phyloP scores from a whole-genome alignment of 2,888 invertebrate species.

The Gandaritis pyraliata region DNA sequence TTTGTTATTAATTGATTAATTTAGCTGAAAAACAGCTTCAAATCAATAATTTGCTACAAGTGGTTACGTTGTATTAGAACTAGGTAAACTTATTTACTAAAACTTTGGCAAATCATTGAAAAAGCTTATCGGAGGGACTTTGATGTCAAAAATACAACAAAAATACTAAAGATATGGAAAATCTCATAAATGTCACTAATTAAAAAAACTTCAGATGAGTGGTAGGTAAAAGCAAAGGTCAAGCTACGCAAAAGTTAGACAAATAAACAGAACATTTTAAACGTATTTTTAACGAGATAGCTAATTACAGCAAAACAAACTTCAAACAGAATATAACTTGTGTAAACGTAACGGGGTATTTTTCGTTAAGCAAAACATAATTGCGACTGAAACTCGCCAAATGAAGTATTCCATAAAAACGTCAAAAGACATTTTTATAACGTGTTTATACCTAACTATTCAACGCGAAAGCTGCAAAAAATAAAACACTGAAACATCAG shows the following conservation, averaged over 20 bases:
- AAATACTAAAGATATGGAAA: too few species aligned
- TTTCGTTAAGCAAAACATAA: conserved; percentile 10
- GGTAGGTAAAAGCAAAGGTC: background rate
- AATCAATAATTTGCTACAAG: too few species aligned
- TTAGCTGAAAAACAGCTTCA: too few species aligned
- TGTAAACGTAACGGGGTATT: background rate
- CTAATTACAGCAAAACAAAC: conserved; percentile 10
- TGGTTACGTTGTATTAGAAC: too few species aligned
- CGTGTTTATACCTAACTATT: conserved; percentile 11
- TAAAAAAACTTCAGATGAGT: too few species aligned
- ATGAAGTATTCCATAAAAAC: conserved; percentile 18
- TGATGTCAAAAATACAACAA: too few species aligned
- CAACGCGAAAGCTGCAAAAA: conserved; percentile 15
- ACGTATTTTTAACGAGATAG: conserved; percentile 6
- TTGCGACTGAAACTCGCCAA: conserved; percentile 11
- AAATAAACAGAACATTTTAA: background rate
- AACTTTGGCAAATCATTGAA: too few species aligned
- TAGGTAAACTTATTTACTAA: too few species aligned
- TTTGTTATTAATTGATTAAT: background rate
- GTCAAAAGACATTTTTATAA: conserved; percentile 17
- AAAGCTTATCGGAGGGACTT: too few species aligned
- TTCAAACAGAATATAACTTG: background rate
- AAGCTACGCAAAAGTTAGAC: background rate
- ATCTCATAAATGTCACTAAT: too few species aligned
- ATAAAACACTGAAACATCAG: conserved; percentile 27